Base-by-base conservation (phyloP, 2,113 vertebrate species). In the Ceyx cyanopectus region DNA sequence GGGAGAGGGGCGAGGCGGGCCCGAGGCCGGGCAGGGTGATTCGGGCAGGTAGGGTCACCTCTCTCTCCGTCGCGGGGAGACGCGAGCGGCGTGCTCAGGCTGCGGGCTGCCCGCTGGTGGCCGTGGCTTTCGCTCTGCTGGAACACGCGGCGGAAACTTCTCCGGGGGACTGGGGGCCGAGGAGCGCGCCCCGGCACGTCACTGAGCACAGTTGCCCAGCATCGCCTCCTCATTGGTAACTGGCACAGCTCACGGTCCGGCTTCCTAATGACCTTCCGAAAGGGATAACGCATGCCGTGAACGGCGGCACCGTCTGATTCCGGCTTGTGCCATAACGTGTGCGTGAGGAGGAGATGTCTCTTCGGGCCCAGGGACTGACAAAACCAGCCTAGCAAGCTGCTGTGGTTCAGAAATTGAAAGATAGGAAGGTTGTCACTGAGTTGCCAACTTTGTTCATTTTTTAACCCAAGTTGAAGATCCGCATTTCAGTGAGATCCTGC, bases 201-300 rank as follows among this genome's bases (percentile, higher is more conserved):
- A 0, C 24, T 5, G 32, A 5, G 23, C 40, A 14, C 48, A 10
- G 40, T 3, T 9, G 27, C 13, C 1, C 19, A 32, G 65, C 34
- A 0, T 4, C 8, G 34, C 45, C 10, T 16, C 10, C 24, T 1
- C 7, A 1, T 48, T 30, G 19, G 0, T 1, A 9, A 16, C 17
- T 3, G 48, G 20, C 32, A 14, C 14, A 1, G 62, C 8, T 32
- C 6, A 1, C 1, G 0, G 6, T 11, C 43, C 5, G 6, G 41
- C 5, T 70, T 27, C 70, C 58, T 4, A 0, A 3, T 2, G 50
- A 40, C 60, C 26, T 48, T 41, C 30, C 21, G 3, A 1, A 11
- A 65, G 34, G 45, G 21, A 29, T 1, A 7, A 0, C 3, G 9
- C 23, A 19, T 56, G 40, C 6, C 26, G 0, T 63, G 19, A 17